Percentiles rank a stretch among this genome's conserved stretches.
Evolutionary conservation across 2,113 vertebrate genomes (phyloP).

Genomic region (Pelusios castaneus): DNA sequence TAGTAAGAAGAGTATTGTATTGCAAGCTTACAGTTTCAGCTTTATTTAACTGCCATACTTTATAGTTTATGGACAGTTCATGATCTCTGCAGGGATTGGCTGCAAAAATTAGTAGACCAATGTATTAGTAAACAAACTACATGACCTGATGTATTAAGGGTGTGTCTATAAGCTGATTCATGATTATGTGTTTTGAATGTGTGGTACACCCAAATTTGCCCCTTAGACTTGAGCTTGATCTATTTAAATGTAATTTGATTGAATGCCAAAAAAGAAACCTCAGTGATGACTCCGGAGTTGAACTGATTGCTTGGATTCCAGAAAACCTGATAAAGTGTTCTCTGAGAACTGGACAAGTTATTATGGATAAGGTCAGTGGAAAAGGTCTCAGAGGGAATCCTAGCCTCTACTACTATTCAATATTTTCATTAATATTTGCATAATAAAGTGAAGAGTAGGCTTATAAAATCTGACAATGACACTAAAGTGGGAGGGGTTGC

Average conservation of each 20-base stretch:
- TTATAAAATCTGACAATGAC: background rate
- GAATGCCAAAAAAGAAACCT: background rate
- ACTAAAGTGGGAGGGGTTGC: background rate
- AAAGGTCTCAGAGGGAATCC: background rate
- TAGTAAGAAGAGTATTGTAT: background rate
- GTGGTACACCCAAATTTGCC: background rate
- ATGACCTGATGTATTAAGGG: background rate
- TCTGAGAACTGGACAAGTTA: background rate
- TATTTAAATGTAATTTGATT: background rate
- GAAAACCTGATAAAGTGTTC: background rate
- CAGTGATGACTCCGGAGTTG: background rate
- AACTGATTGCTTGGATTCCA: background rate
- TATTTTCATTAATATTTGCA: background rate
- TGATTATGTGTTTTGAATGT: background rate
- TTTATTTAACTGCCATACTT: background rate
- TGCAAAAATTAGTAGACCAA: background rate
- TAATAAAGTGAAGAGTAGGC: background rate
- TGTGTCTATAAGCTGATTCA: background rate
- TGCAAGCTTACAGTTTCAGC: background rate
- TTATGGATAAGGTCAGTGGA: background rate
- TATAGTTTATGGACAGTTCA: background rate
- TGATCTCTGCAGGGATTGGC: background rate
- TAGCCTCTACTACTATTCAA: background rate
- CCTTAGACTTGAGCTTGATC: background rate
- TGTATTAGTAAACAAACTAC: background rate